A percentile compares a stretch with the other conserved stretches of the same genome.
phyloP scores from a whole-genome alignment of 1,140 invertebrate species.

The Panonychus citri region DNA sequence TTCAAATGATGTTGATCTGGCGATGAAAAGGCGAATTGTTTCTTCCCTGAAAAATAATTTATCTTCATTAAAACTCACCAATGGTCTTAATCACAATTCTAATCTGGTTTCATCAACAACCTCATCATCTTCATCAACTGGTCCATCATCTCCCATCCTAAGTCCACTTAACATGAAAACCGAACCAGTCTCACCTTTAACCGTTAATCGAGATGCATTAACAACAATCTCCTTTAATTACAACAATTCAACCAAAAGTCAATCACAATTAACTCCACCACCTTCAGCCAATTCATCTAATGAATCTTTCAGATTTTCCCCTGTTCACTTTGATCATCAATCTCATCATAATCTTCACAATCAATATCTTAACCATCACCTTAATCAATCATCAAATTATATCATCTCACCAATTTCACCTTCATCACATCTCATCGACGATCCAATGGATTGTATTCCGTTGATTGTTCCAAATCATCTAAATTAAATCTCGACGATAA shows the following conservation, averaged over 20 bases:
- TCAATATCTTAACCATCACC: too few species aligned
- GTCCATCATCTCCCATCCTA: constrained; percentile 2
- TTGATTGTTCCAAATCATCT: not conserved
- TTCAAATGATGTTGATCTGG: constrained; percentile 28
- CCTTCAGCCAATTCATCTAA: not conserved
- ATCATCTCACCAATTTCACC: not conserved
- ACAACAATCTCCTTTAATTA: not conserved
- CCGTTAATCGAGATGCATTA: not conserved
- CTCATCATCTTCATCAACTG: constrained; percentile 5
- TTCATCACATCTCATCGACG: not conserved
- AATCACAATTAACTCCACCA: not conserved
- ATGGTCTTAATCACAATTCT: not conserved
- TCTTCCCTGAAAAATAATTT: constrained; percentile 3
- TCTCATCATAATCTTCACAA: too few species aligned
- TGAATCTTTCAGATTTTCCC: not conserved
- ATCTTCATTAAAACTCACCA: not conserved
- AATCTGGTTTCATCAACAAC: not conserved
- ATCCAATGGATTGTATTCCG: not conserved
- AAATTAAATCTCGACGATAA: not conserved
- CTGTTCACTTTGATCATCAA: too few species aligned
- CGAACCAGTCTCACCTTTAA: too few species aligned
- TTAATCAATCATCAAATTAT: too few species aligned
- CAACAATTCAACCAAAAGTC: not conserved
- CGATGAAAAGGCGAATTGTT: constrained; percentile 39
- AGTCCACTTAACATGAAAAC: too few species aligned